These are phyloP conservation scores for Spilarctia lutea DNA, from an alignment of 2,888 invertebrate species.

Conservation along the genomic window DNA sequence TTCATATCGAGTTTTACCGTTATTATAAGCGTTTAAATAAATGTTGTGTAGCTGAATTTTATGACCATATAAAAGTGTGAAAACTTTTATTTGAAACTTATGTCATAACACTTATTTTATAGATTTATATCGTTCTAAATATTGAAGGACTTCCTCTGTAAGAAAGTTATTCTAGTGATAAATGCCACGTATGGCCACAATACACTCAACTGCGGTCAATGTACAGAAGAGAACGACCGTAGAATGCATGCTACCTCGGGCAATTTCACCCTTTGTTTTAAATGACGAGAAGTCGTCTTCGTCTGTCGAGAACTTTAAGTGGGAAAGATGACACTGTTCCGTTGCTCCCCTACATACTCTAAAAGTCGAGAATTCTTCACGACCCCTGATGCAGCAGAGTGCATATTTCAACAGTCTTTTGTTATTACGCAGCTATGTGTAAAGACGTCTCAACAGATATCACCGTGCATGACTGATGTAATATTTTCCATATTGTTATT, in stretches of 20 bases:
- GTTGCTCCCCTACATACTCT: conserved; percentile 68
- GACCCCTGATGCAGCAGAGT: conserved; percentile 68
- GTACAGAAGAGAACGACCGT: conserved; percentile 63
- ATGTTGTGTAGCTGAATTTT: conserved; percentile 24
- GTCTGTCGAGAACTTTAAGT: conserved; percentile 68
- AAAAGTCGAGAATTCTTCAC: conserved; percentile 73
- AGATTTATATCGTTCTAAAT: conserved; percentile 14
- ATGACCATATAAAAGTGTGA: conserved; percentile 27
- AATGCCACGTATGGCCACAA: conserved; percentile 55
- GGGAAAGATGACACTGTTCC: conserved; percentile 77
- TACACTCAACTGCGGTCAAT: conserved; percentile 74
- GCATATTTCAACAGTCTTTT: conserved; percentile 79
- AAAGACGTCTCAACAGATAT: conserved; percentile 45
- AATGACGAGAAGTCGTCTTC: conserved; percentile 77
- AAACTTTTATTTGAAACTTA: conserved; percentile 29
- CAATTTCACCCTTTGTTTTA: conserved; percentile 82
- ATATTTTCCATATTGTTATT: conserved; percentile 44
- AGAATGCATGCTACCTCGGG: conserved; percentile 69
- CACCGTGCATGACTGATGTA: conserved; percentile 33
- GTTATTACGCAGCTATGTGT: conserved; percentile 60
- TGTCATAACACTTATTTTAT: neutral
- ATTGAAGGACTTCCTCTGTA: conserved; percentile 33
- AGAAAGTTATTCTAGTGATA: conserved; percentile 54
- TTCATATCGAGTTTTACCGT: conserved; percentile 36
- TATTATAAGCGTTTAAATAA: conserved; percentile 32